Evolutionary conservation across 2,797 vertebrate genomes (phyloP), one percentile per base, ranked within the genome.

Genomic region (Pampus argenteus): DNA sequence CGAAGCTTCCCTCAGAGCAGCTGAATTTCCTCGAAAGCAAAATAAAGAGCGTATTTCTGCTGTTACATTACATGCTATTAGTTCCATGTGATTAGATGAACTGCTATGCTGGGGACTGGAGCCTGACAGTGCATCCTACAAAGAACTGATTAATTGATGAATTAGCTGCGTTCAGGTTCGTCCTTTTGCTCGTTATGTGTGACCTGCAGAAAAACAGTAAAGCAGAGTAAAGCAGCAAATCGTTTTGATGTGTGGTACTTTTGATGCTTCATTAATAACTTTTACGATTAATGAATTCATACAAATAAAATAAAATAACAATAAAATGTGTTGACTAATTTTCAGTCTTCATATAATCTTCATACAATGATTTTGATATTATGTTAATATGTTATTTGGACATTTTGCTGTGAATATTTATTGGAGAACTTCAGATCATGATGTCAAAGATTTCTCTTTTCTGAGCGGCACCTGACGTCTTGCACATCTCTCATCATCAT

Each of bases 11-110:
- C 58, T 65, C 48, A 73, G 81, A 69, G 54, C 52, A 55, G 70
- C 74, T 76, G 77, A 36, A 48, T 74, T 66, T 82, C 70, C 72
- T 87, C 54, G 72, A 82, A 80, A 71, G 69, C 29, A 29, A 50
- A 45, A 58, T 48, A 2, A 64, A 52, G 42, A 38, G 55, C 23
- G n/a, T n/a, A n/a, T 2, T 54, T 57, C 34, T 65, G 73, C 49
- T 22, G 23, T 28, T 42, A 31, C 29, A 42, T 44, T 55, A 34
- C 44, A 23, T 25, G n/a, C 3, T n/a, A 38, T 17, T 44, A 13
- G 63, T 40, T 68, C 11, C 4, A 48, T 52, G 22, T 59, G 44
- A 65, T 67, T 17, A 42, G n/a, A 68, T 64, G 18, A 18, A 15
- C 31, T 36, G 1, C 49, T 48, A 57, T 9, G 52, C 56, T 22